Evolutionary conservation across 2,113 vertebrate species (phyloP).

Genomic region (Tragelaphus strepsiceros): DNA sequence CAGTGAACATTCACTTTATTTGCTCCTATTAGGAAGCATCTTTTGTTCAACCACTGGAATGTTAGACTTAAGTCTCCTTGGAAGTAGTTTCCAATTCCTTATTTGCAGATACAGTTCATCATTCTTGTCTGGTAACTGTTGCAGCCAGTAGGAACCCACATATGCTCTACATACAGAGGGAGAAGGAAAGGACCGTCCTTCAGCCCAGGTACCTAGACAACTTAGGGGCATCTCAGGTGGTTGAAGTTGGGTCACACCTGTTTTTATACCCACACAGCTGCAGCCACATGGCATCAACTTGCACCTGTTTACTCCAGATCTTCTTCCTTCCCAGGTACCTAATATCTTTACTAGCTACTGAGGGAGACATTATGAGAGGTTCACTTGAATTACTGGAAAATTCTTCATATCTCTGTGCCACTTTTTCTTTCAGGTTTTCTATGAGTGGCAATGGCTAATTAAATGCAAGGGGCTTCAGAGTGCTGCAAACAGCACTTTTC

Average conservation of each 20-base stretch:
- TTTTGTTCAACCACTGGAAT: background rate
- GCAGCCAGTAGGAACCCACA: background rate
- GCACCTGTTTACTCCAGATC: background rate
- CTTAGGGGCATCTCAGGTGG: fast-evolving
- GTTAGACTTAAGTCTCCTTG: background rate
- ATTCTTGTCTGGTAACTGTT: background rate
- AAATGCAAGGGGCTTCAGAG: background rate
- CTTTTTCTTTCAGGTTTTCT: background rate
- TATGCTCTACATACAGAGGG: background rate
- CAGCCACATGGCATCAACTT: background rate
- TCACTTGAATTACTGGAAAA: background rate
- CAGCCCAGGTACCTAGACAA: background rate
- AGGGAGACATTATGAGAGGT: background rate
- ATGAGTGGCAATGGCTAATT: background rate
- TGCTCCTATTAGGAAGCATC: background rate
- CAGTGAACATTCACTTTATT: background rate
- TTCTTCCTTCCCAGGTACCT: background rate
- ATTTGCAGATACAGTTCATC: background rate
- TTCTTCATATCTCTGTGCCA: background rate
- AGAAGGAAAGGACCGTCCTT: background rate
- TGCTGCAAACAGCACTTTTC: background rate
- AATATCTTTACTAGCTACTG: background rate
- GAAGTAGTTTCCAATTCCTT: background rate
- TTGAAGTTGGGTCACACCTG: background rate
- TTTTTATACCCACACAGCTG: background rate